Evolutionary conservation across 2,888 invertebrate species (phyloP).

Genomic region (Pandemis cinnamomeana): DNA sequence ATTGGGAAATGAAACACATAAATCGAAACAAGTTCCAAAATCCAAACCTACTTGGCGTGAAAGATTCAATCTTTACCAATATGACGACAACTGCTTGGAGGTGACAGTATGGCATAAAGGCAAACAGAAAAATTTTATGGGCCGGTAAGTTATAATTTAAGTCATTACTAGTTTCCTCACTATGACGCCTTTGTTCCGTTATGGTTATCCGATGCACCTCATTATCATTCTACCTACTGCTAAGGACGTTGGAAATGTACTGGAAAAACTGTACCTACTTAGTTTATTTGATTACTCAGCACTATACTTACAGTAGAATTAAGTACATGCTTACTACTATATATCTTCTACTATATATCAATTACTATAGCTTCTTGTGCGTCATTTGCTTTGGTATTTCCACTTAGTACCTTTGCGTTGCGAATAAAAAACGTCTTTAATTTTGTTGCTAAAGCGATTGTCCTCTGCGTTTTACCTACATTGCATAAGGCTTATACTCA

Average conservation of each 20-base stretch:
- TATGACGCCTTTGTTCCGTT: not conserved
- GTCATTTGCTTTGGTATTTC: not conserved
- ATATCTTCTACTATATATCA: not conserved
- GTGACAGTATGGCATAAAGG: constrained; percentile 78
- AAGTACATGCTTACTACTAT: not conserved
- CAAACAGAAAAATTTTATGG: constrained; percentile 78
- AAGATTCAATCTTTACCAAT: constrained; percentile 71
- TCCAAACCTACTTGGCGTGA: constrained; percentile 75
- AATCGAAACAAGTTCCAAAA: constrained; percentile 75
- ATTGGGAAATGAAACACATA: constrained; percentile 73
- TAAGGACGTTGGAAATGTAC: not conserved
- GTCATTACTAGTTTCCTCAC: not conserved
- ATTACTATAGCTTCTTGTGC: not conserved
- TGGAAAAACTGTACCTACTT: not conserved
- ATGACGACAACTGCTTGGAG: constrained; percentile 72
- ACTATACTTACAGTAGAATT: not conserved
- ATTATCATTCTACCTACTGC: not conserved
- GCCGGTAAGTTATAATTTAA: constrained; percentile 63
- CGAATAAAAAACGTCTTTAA: not conserved
- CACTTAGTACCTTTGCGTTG: not conserved
- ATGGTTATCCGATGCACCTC: not conserved
- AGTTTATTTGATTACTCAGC: not conserved
- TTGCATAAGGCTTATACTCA: no score
- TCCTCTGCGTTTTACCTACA: not conserved
- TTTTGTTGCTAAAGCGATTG: not conserved